Evolutionary conservation across 2,797 vertebrate species (phyloP), one percentile per base, ranked within the genome.

Genomic region (Acipenser transmontanus): DNA sequence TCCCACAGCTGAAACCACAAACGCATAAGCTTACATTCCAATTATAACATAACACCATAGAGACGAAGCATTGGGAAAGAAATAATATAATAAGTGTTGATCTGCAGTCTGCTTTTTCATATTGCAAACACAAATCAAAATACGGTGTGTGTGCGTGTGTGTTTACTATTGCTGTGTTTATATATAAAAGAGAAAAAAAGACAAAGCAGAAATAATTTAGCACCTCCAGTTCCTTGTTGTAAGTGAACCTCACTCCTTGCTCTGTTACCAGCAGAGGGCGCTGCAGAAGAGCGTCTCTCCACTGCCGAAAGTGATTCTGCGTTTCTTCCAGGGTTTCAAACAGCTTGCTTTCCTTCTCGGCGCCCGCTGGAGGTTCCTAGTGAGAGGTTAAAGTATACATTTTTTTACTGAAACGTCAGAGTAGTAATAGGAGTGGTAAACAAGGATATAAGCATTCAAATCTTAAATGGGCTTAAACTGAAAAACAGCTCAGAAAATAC

Each of bases 1-100:
- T 85, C 81, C 89, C 89, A 91, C 69, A 90, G 73, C 88, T 90
- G 71, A 7, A 2, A 64, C 69, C 50, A 47, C n/a, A 54, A 54
- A 54, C 51, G n/a, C 8, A 54, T 54, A 54, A 8, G n/a, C n/a
- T 54, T 54, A 6, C 8, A 54, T n/a, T 5, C 51, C 2, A 3
- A 34, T 34, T 34, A 34, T 34, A 34, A 4, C 34, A 34, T 34
- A 34, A 34, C 34, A 34, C 20, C 20, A 34, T 34, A 34, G 34
- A 34, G 34, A 34, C 34, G 4, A 34, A 34, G 34, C 34, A 34
- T 34, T 34, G 34, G 34, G 34, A 34, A 34, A 34, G 0, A 34
- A 34, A 34, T 34, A 34, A 34, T 34, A 34, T 34, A 34, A 34
- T 34, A 34, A 34, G 34, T 34, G 34, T 3, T 4, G 4, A 34